These are phyloP conservation scores for Opisthograptis luteolata DNA, from an alignment of 2,888 invertebrate genomes.

Conservation along the genomic window DNA sequence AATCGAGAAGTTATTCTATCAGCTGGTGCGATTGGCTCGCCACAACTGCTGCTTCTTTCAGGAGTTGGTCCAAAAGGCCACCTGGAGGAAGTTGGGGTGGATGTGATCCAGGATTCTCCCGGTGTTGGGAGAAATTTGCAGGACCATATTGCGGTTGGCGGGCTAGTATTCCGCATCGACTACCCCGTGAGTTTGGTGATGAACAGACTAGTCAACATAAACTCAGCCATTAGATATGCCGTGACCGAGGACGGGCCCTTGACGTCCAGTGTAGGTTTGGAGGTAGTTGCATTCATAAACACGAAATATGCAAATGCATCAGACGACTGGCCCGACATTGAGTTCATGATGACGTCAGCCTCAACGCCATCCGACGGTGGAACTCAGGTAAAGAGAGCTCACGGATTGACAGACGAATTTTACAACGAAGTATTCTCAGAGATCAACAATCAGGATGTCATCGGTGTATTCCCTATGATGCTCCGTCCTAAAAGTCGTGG, in stretches of 20 bases:
- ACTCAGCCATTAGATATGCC: conserved; percentile 92
- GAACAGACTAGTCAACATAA: conserved; percentile 92
- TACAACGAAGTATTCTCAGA: conserved; percentile 90
- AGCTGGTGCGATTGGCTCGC: conserved; percentile 95
- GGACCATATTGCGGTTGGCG: conserved; percentile 95
- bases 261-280: conserved; percentile 94
- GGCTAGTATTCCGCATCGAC: conserved; percentile 91
- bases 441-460: conserved; percentile 90
- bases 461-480: conserved; percentile 95
- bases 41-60: conserved; percentile 95
- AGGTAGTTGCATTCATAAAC: conserved; percentile 94
- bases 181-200: conserved; percentile 92
- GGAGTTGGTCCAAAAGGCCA: conserved; percentile 93
- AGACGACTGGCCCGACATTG: conserved; percentile 96
- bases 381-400: conserved; percentile 90
- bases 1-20: conserved; percentile 92
- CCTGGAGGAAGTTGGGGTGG: conserved; percentile 88
- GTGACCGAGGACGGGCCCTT: conserved; percentile 94
- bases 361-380: conserved; percentile 94
- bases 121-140: conserved; percentile 95
- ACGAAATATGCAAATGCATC: conserved; percentile 94
- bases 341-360: conserved; percentile 94
- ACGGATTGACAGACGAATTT: conserved; percentile 92
- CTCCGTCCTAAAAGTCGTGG: conserved; percentile 95
- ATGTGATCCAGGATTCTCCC: conserved; percentile 89